Evolutionary conservation across 2,888 invertebrate species (phyloP), one percentile per base, ranked within the genome.

Genomic region (Sinodicranocentrus sp.): DNA sequence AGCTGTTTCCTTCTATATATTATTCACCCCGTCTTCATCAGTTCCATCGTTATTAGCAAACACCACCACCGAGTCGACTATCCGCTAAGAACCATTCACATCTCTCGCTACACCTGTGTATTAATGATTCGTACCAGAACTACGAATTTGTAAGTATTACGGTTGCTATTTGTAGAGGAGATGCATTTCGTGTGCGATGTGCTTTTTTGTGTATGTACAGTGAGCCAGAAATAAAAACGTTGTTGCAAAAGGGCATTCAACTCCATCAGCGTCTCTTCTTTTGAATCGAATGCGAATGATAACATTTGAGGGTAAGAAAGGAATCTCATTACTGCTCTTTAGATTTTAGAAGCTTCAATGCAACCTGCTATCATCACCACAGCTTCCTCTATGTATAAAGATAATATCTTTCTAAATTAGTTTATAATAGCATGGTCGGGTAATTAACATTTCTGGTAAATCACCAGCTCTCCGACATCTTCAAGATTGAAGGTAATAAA

Each of bases 391-490:
- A n/a, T n/a, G n/a, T n/a, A n/a, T n/a, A n/a, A n/a, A n/a, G 57
- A 73, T 73, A 19, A 73, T 73, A 73, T 73, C 61, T 19, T 61
- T 44, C 61, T 73, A 73, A 3, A 59, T 23, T 19, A 54, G 57
- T 26, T 48, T 73, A 44, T 73, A 33, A 59, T 44, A 23, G 25
- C 59, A 19, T 23, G 19, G 39, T 25, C 76, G 28, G 76, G 76
- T 59, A 67, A 77, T 77, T 77, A 77, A 33, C 63, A 23, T 63
- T 63, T 63, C 5, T 15, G 13, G 25, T 57, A 68, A 77, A 77
- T 91, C 92, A 72, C 91, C 15, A 61, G 75, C 54, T 78, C 68
- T 23, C 65, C 33, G n/a, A n/a, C n/a, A n/a, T n/a, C n/a, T n/a
- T n/a, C n/a, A n/a, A n/a, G n/a, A n/a, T n/a, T n/a, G n/a, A n/a